Percentiles rank a stretch among this genome's conserved stretches.
Conservation (phyloP, 2,888 invertebrate species). For the Tholera decimalis region DNA sequence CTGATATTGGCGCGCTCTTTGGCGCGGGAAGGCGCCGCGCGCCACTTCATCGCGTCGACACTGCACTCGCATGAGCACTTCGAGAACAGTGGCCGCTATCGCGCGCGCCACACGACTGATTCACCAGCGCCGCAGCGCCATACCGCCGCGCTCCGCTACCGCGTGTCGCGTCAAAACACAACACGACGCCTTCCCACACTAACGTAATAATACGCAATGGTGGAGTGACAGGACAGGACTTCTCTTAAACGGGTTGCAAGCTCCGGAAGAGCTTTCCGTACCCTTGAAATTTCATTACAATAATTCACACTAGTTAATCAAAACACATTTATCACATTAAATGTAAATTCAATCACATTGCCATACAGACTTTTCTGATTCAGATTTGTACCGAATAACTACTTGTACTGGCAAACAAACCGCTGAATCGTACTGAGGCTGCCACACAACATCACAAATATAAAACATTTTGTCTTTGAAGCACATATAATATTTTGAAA, state of each 20-base stretch:
- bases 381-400: not conserved
- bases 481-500: conserved; percentile 14
- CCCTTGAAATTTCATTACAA: conserved; percentile 32
- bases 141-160: conserved; percentile 67
- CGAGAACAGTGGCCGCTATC: conserved; percentile 70
- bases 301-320: not conserved
- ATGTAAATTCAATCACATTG: not conserved
- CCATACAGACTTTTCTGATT: not conserved
- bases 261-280: conserved; percentile 48
- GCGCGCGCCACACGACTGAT: conserved; percentile 77
- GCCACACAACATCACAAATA: conserved; percentile 2
- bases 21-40: conserved; percentile 89
- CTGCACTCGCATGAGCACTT: conserved; percentile 78
- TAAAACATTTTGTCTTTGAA: not conserved
- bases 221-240: conserved; percentile 73
- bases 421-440: conserved; percentile 1
- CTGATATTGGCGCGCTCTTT: conserved; percentile 97
- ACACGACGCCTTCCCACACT: conserved; percentile 74
- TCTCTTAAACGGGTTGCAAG: conserved; percentile 72
- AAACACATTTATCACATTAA: not conserved
- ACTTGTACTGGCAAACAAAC: not conserved
- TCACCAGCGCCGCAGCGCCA: conserved; percentile 77
- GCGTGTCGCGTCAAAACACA: conserved; percentile 75
- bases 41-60: conserved; percentile 87
- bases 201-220: conserved; percentile 67